A percentile compares a stretch with the other conserved stretches of the same genome.
These are phyloP conservation scores for Lasioglossum malachurum DNA, from an alignment of 2,888 invertebrate species.

Conservation along the genomic window DNA sequence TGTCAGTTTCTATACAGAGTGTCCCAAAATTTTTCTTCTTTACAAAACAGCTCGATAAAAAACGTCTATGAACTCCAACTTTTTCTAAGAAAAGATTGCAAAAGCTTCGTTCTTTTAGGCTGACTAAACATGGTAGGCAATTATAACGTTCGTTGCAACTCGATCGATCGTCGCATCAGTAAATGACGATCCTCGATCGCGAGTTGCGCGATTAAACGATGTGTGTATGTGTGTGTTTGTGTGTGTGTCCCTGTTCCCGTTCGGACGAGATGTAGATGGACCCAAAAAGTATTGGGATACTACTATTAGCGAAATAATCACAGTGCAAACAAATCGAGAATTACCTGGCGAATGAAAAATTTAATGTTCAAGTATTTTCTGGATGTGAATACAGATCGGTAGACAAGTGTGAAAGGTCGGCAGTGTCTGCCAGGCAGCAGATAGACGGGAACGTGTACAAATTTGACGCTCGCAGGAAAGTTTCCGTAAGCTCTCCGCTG, in stretches of 20 bases:
- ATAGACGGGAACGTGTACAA: slow-evolving; percentile 13
- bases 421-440: not conserved
- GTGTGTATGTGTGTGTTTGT: not conserved
- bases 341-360: not conserved
- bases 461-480: slow-evolving; percentile 31
- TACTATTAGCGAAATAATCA: not conserved
- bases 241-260: not conserved
- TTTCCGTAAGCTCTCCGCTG: slow-evolving; percentile 49
- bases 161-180: not conserved
- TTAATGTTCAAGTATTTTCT: not conserved
- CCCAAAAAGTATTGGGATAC: not conserved
- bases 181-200: not conserved
- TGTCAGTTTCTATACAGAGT: not conserved
- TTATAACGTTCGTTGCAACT: not conserved
- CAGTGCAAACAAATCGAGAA: not conserved
- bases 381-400: not conserved
- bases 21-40: not conserved
- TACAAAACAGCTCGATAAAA: not conserved
- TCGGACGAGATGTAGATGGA: not conserved
- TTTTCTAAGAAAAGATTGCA: not conserved
- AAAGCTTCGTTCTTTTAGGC: not conserved
- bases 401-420: not conserved
- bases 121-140: not conserved
- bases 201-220: not conserved
- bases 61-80: not conserved